phyloP scores from a whole-genome alignment of 2,888 invertebrate genomes.

The Acleris emargana region DNA sequence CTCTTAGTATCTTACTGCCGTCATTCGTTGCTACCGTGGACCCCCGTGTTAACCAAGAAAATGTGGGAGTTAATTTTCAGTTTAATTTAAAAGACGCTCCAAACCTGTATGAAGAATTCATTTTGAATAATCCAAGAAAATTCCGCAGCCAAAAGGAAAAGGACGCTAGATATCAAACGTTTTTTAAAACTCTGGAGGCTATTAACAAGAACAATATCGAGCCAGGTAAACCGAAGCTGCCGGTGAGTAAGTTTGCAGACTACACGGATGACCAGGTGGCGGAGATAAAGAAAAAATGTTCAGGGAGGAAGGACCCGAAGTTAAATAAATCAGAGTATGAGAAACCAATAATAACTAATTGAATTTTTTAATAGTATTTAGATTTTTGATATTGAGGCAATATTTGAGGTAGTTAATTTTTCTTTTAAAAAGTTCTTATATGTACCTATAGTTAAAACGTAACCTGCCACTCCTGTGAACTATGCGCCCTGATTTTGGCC shows the following conservation, averaged over 20 bases:
- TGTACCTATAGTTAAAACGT: too few relatives aligned
- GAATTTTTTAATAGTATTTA: conserved; percentile 20
- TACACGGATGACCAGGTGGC: conserved; percentile 47
- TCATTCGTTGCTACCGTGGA: neutral
- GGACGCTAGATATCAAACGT: conserved; percentile 51
- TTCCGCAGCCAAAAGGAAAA: conserved; percentile 52
- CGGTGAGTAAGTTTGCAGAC: conserved; percentile 59
- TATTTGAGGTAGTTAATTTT: neutral
- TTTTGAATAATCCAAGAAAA: conserved; percentile 48
- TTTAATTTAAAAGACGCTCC: conserved; percentile 48
- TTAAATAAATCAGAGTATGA: conserved; percentile 37
- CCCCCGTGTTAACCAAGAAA: neutral
- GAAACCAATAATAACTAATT: conserved; percentile 36
- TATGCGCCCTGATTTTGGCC: too few relatives aligned
- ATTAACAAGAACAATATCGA: conserved; percentile 57
- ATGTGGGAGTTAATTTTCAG: conserved; percentile 34
- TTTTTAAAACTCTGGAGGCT: conserved; percentile 54
- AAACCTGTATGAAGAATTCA: conserved; percentile 39
- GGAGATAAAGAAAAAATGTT: conserved; percentile 26
- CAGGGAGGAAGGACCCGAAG: conserved; percentile 48
- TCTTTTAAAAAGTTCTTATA: neutral
- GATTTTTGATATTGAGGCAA: neutral
- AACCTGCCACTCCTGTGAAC: too few relatives aligned
- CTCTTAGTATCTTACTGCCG: neutral
- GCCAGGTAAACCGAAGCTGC: conserved; percentile 48